Evolutionary conservation across 1,140 invertebrate genomes (phyloP).

Genomic region (Hetaerina americana): DNA sequence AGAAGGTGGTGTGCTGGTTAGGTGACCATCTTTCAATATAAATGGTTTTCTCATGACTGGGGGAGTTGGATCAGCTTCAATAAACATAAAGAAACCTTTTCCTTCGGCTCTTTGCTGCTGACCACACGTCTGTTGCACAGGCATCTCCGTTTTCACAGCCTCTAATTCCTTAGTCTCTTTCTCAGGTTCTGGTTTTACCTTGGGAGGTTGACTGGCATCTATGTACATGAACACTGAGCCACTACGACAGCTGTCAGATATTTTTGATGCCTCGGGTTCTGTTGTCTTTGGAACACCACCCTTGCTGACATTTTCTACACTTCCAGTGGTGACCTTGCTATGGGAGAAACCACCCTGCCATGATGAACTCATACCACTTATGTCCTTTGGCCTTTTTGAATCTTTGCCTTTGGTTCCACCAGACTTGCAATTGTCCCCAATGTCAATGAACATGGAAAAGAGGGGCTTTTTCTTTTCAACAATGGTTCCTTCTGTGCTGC

Average conservation of each 20-base stretch:
- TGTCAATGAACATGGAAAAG: constrained; percentile 5
- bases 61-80: constrained; percentile 40
- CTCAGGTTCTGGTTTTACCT: background rate
- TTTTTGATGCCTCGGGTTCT: background rate
- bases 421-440: background rate
- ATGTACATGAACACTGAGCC: constrained; percentile 1
- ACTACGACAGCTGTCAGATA: background rate
- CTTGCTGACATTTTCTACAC: background rate
- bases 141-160: background rate
- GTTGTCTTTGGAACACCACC: background rate
- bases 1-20: constrained; percentile 24
- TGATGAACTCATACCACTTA: background rate
- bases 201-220: background rate
- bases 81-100: constrained; percentile 42
- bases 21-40: constrained; percentile 21
- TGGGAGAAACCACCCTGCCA: background rate
- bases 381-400: background rate
- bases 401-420: background rate
- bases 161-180: background rate
- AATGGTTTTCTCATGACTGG: constrained; percentile 36
- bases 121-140: background rate
- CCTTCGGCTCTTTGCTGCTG: no score
- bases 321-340: background rate
- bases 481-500: background rate
- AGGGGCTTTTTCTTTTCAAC: background rate